phyloP scores from a whole-genome alignment of 2,113 vertebrate species.

The Platysteira castanea region DNA sequence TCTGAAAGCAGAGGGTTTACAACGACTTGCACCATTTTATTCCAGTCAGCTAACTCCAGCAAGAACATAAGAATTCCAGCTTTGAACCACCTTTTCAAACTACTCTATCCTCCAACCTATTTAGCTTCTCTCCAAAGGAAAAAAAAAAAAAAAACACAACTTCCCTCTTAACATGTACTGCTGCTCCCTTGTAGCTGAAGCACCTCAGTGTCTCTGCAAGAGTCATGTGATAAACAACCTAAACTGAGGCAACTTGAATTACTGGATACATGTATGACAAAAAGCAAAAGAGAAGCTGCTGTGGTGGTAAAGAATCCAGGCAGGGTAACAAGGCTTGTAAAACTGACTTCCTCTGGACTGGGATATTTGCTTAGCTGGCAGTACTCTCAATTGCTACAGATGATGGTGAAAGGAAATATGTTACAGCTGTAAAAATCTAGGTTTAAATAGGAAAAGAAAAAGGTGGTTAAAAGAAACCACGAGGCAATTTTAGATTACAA shows the following conservation, averaged over 20 bases:
- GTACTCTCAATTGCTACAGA: background rate
- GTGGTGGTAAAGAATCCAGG: background rate
- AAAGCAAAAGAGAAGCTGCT: background rate
- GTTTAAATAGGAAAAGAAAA: background rate
- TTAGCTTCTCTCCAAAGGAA: background rate
- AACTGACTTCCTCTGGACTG: background rate
- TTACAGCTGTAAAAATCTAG: background rate
- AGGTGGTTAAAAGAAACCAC: background rate
- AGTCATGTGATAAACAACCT: background rate
- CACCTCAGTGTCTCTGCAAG: background rate
- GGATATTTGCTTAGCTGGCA: background rate
- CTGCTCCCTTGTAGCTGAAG: background rate
- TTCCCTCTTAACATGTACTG: fast-evolving
- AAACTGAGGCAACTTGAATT: background rate
- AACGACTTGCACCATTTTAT: background rate
- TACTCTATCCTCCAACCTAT: background rate
- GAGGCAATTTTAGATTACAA: background rate
- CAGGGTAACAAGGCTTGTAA: background rate
- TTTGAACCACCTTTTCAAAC: background rate
- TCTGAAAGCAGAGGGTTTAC: background rate
- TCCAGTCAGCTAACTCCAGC: background rate
- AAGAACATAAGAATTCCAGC: background rate
- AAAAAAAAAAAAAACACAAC: too few species aligned
- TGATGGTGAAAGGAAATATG: background rate
- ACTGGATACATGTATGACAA: background rate